Base-by-base conservation (phyloP, 2,113 vertebrate genomes). In the Pollachius pollachius region DNA sequence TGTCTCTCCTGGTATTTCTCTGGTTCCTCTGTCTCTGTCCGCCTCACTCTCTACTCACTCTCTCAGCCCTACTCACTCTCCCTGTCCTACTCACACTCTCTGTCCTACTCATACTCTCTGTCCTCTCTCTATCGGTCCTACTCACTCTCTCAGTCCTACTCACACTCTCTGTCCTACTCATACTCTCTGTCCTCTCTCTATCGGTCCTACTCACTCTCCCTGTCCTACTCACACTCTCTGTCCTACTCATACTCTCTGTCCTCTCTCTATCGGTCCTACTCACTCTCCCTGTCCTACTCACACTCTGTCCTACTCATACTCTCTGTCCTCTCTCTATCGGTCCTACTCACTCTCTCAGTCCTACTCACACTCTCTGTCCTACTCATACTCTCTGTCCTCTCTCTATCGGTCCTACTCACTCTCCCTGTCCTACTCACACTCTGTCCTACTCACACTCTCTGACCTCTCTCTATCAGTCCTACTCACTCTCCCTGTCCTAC, bases 211-310 rank as follows among this genome's bases (percentile, higher is more conserved):
- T 25, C 60, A 23, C 60, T 62, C 19, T 62, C 60, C 9, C 37
- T 3, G 6, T 41, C 37, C 11, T 11, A 9, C 37, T 27, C 13
- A 27, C 60, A 27, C 21, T 80, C 6, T 15, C 57, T 58, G 57
- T 15, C 21, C 15, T 19, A 11, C 62, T 18, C 63, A 19, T 62
- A 21, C 16, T 2, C 34, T 18, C 34, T 27, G 25, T 17, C 1
- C 30, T 15, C 15, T 8, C 15, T 13, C 16, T 52, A 9, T 25
- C 11, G 52, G 23, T 12, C 18, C 56, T n/a, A n/a, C 2, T 27
- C 68, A 70, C 61, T 48, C 71, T 60, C 74, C 61, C 37, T 63
- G 64, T 71, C 69, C 2, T 37, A n/a, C 6, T 27, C 77, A 64
- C 52, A 61, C 79, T 80, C 57, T 17, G n/a, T 15, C 21, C 15